phyloP scores from a whole-genome alignment of 2,888 invertebrate genomes.

The Clistopyga incitator region DNA sequence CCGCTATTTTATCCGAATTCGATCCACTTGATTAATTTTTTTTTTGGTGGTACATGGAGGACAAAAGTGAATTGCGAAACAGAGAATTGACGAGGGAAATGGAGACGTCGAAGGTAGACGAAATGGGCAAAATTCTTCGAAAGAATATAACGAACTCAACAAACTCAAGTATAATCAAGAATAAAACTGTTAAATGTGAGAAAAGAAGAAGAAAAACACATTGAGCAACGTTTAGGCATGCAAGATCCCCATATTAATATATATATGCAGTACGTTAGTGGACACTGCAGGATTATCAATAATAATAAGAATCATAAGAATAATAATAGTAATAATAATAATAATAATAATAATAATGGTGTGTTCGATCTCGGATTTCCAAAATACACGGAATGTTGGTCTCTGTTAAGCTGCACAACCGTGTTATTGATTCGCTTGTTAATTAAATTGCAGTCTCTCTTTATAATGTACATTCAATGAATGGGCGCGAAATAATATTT shows the following conservation, averaged over 20 bases:
- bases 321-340: no score
- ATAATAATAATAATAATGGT: no score
- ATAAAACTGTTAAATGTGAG: conserved; percentile 10
- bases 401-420: conserved; percentile 29
- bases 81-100: conserved; percentile 14
- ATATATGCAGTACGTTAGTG: conserved; percentile 9
- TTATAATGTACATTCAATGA: conserved; percentile 35
- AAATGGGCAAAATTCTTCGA: background rate
- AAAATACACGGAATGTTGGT: conserved; percentile 53
- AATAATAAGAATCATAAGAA: background rate
- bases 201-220: conserved; percentile 7
- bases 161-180: background rate
- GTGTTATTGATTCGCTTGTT: conserved; percentile 39
- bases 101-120: background rate
- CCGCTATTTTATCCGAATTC: no score
- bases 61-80: conserved; percentile 26
- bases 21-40: background rate
- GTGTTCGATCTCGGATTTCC: conserved; percentile 27
- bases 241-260: conserved; percentile 34
- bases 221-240: conserved; percentile 19
- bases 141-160: no score
- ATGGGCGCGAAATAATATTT: conserved; percentile 21
- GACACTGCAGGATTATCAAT: background rate
- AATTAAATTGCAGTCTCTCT: conserved; percentile 29
- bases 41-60: background rate